Conservation (phyloP, 37 sponge, comb jelly and placozoan species). For the Aplysina aerophoba region DNA sequence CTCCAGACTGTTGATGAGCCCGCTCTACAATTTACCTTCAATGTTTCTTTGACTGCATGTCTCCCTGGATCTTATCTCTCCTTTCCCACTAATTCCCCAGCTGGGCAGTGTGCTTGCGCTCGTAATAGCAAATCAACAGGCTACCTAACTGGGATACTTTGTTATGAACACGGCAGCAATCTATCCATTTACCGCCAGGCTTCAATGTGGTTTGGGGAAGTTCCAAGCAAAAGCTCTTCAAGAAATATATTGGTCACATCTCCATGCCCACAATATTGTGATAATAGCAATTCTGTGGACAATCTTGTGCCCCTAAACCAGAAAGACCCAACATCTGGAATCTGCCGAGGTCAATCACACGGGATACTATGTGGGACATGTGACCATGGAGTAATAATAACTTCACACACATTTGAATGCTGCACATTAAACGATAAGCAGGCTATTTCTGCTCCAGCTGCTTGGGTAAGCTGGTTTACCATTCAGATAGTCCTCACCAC, state of each 20-base stretch:
- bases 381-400: not conserved
- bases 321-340: too few species aligned
- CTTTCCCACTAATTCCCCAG: not conserved
- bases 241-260: too few species aligned
- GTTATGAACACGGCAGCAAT: not conserved
- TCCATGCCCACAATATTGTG: too few species aligned
- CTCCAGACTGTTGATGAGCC: not conserved
- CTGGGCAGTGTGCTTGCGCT: not conserved
- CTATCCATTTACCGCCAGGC: too few species aligned
- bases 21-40: not conserved
- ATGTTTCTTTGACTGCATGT: not conserved
- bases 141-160: not conserved
- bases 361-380: conserved; percentile 17
- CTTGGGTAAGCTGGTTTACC: not conserved
- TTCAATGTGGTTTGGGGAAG: too few species aligned
- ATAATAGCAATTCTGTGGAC: too few species aligned
- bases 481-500: not conserved
- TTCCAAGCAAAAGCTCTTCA: too few species aligned
- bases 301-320: too few species aligned
- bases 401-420: not conserved
- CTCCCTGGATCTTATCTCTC: not conserved
- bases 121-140: not conserved
- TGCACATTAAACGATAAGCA: not conserved
- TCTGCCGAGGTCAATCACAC: too few species aligned
- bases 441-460: not conserved